A percentile compares a stretch with the other conserved stretches of the same genome.
phyloP scores from a whole-genome alignment of 2,888 invertebrate species.

The Dendrolimus pini region DNA sequence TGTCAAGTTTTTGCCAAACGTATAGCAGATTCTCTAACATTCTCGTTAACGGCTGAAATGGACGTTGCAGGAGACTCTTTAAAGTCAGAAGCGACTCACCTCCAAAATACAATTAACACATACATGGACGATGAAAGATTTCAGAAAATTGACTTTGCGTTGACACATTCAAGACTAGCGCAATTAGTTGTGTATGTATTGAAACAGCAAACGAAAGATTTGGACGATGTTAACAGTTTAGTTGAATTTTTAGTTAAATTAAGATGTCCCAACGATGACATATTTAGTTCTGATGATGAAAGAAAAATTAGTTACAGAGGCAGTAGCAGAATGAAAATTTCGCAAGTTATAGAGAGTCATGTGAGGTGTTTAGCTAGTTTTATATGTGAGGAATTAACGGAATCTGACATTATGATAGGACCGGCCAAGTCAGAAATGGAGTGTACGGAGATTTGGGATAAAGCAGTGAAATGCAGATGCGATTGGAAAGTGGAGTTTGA shows the following conservation, averaged over 20 bases:
- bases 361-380: conserved; percentile 62
- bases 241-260: conserved; percentile 55
- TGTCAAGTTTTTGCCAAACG: conserved; percentile 82
- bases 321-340: conserved; percentile 43
- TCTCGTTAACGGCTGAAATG: conserved; percentile 72
- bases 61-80: conserved; percentile 76
- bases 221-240: conserved; percentile 55
- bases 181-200: conserved; percentile 79
- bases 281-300: conserved; percentile 78
- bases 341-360: conserved; percentile 49
- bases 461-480: conserved; percentile 77
- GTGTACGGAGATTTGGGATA: conserved; percentile 77
- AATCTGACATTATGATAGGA: conserved; percentile 46
- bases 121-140: conserved; percentile 83
- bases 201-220: conserved; percentile 54
- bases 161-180: conserved; percentile 81
- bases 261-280: conserved; percentile 66
- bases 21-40: conserved; percentile 78
- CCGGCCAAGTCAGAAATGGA: conserved; percentile 75
- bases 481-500: conserved; percentile 76
- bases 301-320: conserved; percentile 43
- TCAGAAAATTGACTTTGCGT: conserved; percentile 77
- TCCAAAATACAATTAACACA: conserved; percentile 81
- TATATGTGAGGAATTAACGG: conserved; percentile 57
- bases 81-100: conserved; percentile 81